phyloP scores from a whole-genome alignment of 2,113 vertebrate species.

The Candoia aspera region DNA sequence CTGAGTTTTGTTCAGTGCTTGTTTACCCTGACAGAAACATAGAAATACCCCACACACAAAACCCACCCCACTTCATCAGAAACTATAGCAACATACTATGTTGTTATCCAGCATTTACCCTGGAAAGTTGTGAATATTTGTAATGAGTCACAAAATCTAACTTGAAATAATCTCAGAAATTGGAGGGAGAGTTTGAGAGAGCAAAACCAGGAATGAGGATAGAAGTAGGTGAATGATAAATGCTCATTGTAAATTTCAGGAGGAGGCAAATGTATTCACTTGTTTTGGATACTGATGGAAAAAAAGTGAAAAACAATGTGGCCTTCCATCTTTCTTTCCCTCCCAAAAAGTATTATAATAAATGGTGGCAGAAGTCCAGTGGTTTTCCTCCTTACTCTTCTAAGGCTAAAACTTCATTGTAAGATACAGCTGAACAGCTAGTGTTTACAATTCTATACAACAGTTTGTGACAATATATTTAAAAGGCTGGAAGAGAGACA shows the following conservation, averaged over 20 bases:
- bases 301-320: not conserved
- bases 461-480: not conserved
- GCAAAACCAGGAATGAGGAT: not conserved
- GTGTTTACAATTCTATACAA: not conserved
- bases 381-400: not conserved
- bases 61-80: not conserved
- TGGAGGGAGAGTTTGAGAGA: not conserved
- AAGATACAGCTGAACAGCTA: not conserved
- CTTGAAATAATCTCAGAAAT: not conserved
- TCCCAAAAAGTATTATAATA: not conserved
- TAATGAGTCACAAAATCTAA: not conserved
- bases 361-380: not conserved
- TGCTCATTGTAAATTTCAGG: not conserved
- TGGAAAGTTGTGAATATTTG: not conserved
- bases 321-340: not conserved
- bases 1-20: slow-evolving; percentile 34
- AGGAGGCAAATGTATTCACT: not conserved
- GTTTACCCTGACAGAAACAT: slow-evolving; percentile 25
- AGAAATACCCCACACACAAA: not conserved
- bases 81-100: not conserved
- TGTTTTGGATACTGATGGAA: not conserved
- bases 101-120: slow-evolving; percentile 6
- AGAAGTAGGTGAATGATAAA: not conserved
- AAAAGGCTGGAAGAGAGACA: not conserved
- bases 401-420: not conserved